phyloP scores from a whole-genome alignment of 2,797 vertebrate genomes.

The Tangara arthus region DNA sequence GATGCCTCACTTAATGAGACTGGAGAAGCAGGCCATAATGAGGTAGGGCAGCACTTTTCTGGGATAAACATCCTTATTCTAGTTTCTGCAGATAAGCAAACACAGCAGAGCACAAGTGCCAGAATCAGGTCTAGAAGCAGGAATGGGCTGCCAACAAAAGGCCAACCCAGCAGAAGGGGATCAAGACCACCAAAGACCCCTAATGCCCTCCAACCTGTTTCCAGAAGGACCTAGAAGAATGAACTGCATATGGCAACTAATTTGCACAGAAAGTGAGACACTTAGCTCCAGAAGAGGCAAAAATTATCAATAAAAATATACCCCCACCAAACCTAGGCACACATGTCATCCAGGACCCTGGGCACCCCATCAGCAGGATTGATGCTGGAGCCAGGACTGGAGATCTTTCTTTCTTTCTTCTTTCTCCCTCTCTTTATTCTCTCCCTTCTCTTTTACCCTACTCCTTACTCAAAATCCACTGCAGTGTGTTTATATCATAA shows the following conservation, averaged over 20 bases:
- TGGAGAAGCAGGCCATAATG: background rate
- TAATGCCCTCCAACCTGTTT: accelerated
- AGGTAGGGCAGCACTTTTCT: background rate
- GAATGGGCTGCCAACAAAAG: background rate
- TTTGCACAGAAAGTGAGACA: background rate
- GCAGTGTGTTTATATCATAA: background rate
- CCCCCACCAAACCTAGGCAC: background rate
- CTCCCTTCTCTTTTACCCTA: background rate
- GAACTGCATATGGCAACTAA: background rate
- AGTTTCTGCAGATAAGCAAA: background rate
- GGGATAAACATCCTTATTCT: background rate
- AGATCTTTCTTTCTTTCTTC: background rate
- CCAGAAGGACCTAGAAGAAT: background rate
- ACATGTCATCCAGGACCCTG: background rate
- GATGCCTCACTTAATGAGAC: background rate
- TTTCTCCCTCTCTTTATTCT: background rate
- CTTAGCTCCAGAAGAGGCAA: background rate
- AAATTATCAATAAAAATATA: background rate
- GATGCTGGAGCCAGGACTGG: background rate
- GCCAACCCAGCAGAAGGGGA: background rate
- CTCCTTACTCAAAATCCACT: background rate
- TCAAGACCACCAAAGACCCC: background rate
- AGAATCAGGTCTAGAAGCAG: background rate
- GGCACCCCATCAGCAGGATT: background rate
- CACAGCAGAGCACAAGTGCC: background rate